Base-by-base conservation (phyloP, 2,888 invertebrate species). In the Thereva nobilitata region DNA sequence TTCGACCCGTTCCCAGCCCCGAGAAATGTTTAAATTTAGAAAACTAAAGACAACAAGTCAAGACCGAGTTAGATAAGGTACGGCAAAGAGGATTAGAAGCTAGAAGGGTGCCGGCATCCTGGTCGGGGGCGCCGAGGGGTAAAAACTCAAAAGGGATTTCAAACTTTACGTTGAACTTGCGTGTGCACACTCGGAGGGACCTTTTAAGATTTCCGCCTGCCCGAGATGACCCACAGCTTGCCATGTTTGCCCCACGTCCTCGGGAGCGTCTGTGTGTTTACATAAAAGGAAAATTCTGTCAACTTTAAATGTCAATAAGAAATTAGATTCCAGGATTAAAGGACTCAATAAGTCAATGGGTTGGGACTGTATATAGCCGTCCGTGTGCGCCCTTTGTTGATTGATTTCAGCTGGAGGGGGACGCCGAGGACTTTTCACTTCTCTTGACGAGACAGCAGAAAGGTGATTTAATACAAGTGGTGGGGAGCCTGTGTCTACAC, bases 261-360 rank as follows among this genome's bases (percentile, higher is more conserved):
- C 49, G n/a, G 49, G 47, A 59, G 38, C 59, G 59, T 47, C 49
- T 59, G 23, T 67, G 55, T 67, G 67, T 67, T 67, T 67, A 67
- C 64, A 67, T 64, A 63, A 67, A 67, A 67, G 67, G 67, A 64
- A 67, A 67, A 67, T 64, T 67, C 67, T 67, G 67, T 67, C 67
- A 67, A 67, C 64, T 67, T 67, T 67, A 67, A 67, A 67, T 67
- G 67, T 67, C 67, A 67, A 67, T 67, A 67, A 67, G 67, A 67
- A 67, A 67, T 67, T 67, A 67, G 67, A 67, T 67, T 67, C 64
- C 64, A 64, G 64, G 67, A 67, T 67, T 67, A 67, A 67, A 67
- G 67, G 64, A 67, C 67, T 64, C 67, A 50, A 37, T 12, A 49
- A 59, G 45, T 42, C 59, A 37, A 38, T 47, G 38, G 12, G 34